Conservation (phyloP, 2,797 vertebrate genomes). For the Rousettus madagascariensis region DNA sequence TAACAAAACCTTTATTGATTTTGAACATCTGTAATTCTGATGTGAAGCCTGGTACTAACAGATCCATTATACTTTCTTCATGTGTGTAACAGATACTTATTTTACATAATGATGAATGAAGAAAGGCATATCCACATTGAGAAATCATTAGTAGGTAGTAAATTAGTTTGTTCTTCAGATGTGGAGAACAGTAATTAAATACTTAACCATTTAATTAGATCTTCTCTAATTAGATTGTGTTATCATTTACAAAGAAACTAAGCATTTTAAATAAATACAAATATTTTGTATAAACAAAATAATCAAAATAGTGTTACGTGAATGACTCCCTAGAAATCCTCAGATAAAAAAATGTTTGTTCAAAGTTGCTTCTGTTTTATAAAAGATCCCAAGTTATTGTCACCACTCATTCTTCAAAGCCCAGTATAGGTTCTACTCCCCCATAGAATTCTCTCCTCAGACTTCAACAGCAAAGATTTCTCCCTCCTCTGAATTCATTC, state of each 20-base stretch:
- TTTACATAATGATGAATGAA: conserved; percentile 77
- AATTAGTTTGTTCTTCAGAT: conserved; percentile 56
- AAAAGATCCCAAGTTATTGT: background rate
- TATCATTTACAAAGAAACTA: background rate
- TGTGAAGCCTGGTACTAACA: conserved; percentile 54
- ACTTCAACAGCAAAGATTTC: background rate
- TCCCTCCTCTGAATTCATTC: background rate
- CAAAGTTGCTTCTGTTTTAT: background rate
- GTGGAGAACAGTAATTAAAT: conserved; percentile 49
- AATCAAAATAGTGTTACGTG: background rate
- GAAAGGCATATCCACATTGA: conserved; percentile 58
- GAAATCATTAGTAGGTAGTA: conserved; percentile 62
- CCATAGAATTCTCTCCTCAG: background rate
- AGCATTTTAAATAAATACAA: background rate
- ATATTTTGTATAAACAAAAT: background rate
- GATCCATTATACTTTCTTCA: conserved; percentile 65
- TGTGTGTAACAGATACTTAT: conserved; percentile 67
- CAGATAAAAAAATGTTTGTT: background rate
- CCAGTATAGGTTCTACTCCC: background rate
- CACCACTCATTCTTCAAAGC: background rate
- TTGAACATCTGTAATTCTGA: background rate
- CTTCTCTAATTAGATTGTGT: background rate
- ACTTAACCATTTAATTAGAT: conserved; percentile 31
- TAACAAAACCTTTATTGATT: background rate
- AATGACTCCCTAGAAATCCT: background rate